These are phyloP conservation scores for Myripristis murdjan DNA, from an alignment of 2,797 vertebrate species.

Conservation along the genomic window DNA sequence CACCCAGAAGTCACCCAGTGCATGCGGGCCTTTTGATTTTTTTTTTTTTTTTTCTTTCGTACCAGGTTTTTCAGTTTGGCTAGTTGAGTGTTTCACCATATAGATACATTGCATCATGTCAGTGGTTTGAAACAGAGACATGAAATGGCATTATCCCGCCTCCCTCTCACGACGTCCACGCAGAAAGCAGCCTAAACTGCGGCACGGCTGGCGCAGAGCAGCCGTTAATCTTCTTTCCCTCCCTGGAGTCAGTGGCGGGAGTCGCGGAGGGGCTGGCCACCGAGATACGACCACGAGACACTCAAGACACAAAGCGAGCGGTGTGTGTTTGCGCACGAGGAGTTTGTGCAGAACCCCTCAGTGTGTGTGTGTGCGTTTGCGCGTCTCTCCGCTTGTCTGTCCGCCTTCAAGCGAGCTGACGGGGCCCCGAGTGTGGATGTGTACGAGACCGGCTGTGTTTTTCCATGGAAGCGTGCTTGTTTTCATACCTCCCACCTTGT, in stretches of 20 bases:
- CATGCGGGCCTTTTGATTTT: constrained; percentile 24
- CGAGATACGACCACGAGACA: constrained; percentile 82
- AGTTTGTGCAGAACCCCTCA: constrained; percentile 70
- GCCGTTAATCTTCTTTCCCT: constrained; percentile 85
- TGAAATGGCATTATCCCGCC: constrained; percentile 85
- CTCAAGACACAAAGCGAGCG: constrained; percentile 66
- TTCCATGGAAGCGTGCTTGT: constrained; percentile 28
- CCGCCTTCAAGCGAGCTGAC: constrained; percentile 55
- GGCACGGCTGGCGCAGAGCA: constrained; percentile 74
- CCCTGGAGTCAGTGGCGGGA: constrained; percentile 77
- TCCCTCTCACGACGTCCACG: constrained; percentile 77
- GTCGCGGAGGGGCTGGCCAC: constrained; percentile 80
- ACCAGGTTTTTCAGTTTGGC: constrained; percentile 43
- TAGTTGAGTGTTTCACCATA: constrained; percentile 45
- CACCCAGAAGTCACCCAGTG: constrained; percentile 11
- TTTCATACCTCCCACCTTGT: constrained; percentile 69
- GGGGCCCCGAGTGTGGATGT: constrained; percentile 69
- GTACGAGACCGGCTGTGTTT: constrained; percentile 41
- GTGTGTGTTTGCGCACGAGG: constrained; percentile 53
- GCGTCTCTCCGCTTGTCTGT: constrained; percentile 58
- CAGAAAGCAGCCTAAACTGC: constrained; percentile 79
- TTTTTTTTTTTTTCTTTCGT: too few relatives aligned
- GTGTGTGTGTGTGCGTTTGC: constrained; percentile 56
- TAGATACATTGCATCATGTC: constrained; percentile 77
- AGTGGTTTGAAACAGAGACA: constrained; percentile 74